Conservation (phyloP, 2,113 vertebrate genomes). For the Felis chaus region DNA sequence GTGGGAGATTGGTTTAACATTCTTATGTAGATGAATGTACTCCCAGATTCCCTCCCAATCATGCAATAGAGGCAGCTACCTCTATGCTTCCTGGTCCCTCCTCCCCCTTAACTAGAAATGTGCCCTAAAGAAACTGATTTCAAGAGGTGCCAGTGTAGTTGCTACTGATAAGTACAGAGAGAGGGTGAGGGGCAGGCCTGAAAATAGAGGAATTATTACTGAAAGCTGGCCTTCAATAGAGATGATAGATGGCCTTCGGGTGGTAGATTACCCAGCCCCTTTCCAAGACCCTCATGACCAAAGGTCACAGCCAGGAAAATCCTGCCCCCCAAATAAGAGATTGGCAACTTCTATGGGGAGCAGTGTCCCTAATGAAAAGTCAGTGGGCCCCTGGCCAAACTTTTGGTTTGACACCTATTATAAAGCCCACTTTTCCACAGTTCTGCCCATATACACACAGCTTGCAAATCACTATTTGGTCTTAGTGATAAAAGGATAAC, state of each 20-base stretch:
- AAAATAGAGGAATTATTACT: not conserved
- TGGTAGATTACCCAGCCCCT: not conserved
- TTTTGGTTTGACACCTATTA: not conserved
- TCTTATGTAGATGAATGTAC: not conserved
- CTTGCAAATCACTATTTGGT: not conserved
- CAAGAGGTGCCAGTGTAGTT: fast-evolving
- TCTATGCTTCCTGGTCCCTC: not conserved
- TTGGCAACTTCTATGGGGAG: not conserved
- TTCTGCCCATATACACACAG: not conserved
- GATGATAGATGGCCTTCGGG: no score
- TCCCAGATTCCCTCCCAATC: not conserved
- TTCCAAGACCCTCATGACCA: not conserved
- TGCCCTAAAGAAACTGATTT: not conserved
- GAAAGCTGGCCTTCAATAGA: not conserved
- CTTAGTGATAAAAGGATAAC: not conserved
- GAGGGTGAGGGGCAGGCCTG: not conserved
- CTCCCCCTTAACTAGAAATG: not conserved
- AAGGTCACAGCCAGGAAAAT: not conserved
- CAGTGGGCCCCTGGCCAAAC: not conserved
- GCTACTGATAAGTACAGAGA: not conserved
- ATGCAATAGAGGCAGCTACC: not conserved
- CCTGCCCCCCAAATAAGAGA: not conserved
- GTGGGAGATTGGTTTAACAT: not conserved
- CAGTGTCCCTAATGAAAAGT: not conserved
- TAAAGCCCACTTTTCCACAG: not conserved